phyloP scores from a whole-genome alignment of 2,888 invertebrate species.

The Dasypolia templi region DNA sequence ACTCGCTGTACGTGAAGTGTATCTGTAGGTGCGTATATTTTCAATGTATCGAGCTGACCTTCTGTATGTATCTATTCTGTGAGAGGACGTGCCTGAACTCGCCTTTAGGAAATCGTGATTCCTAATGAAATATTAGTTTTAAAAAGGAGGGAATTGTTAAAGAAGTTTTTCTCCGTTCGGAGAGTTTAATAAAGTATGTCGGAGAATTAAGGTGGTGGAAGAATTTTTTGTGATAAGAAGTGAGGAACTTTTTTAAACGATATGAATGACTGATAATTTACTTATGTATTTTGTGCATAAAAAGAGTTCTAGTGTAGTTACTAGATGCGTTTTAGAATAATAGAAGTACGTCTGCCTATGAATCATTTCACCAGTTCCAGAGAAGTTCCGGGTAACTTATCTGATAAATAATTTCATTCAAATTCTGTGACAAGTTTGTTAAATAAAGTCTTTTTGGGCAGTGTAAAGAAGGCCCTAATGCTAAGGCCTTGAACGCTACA shows the following conservation, averaged over 20 bases:
- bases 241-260: neutral
- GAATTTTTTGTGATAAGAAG: conserved; percentile 23
- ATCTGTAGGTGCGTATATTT: rapidly evolving
- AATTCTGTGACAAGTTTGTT: neutral
- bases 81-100: conserved; percentile 26
- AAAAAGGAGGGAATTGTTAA: conserved; percentile 43
- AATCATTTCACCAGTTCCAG: neutral
- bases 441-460: neutral
- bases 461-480: neutral
- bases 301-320: neutral
- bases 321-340: neutral
- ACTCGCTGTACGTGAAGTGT: neutral
- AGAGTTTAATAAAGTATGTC: conserved; percentile 37
- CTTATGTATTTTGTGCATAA: neutral
- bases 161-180: conserved; percentile 28
- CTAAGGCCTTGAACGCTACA: too few species aligned
- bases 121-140: conserved; percentile 58
- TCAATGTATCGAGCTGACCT: neutral
- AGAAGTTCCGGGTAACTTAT: too few species aligned
- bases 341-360: too few species aligned
- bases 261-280: neutral
- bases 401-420: neutral
- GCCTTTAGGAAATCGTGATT: conserved; percentile 28
- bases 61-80: neutral
- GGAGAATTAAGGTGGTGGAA: conserved; percentile 20